Evolutionary conservation across 2,888 invertebrate genomes (phyloP), one percentile per base, ranked within the genome.

Genomic region (Cheilosia pagana): DNA sequence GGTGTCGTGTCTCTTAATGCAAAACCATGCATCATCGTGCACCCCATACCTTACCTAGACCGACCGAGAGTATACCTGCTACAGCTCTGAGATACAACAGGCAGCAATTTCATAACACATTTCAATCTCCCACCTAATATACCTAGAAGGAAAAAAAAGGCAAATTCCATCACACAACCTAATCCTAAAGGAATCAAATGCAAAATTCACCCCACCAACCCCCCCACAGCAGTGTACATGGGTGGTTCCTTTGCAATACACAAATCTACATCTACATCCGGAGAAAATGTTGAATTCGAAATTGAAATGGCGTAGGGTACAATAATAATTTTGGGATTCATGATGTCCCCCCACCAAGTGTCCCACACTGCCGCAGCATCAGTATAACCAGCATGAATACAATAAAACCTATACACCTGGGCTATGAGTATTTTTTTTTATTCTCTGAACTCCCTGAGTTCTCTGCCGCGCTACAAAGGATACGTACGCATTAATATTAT

Each of bases 401-500:
- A 79, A 71, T 79, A 74, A 78, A 75, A 79, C 68, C 28, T 79
- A 70, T 75, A 70, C 74, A 83, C 78, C 74, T 83, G 83, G 70
- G 57, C 39, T 57, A 43, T 52, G 21, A 14, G 72, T 68, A 60
- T 65, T n/a, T n/a, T 67, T 39, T 39, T 25, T 50, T 12, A n/a
- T n/a, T n/a, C n/a, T n/a, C n/a, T n/a, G n/a, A n/a, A n/a, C n/a
- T n/a, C n/a, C n/a, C 31, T 12, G 45, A 50, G 16, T 16, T 35
- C 35, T 53, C 6, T 14, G 5, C 21, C 21, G 48, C 48, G 39
- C 68, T 67, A 41, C 41, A 75, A 85, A 85, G 71, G 70, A 74
- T 79, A 85, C 85, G 85, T 79, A 85, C 85, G 85, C 79, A 85
- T 85, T 85, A 76, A 85, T 79, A 76, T 62, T 85, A 85, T 85